Evolutionary conservation across 2,888 invertebrate species (phyloP).

Genomic region (Nineta flava): DNA sequence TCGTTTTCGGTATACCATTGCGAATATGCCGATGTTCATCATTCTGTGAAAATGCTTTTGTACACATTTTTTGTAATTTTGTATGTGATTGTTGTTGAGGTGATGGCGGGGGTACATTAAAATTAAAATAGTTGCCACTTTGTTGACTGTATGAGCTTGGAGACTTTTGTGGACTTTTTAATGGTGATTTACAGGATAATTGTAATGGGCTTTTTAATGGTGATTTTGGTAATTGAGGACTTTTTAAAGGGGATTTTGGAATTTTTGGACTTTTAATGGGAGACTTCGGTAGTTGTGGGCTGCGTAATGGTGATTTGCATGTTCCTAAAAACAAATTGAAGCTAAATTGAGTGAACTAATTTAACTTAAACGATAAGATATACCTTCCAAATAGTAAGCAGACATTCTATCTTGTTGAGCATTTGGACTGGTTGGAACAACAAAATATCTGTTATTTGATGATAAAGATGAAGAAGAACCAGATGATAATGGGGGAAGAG

Average conservation of each 20-base stretch:
- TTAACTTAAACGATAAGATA: neutral
- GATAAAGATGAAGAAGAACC: neutral
- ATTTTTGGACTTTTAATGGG: constrained; percentile 6
- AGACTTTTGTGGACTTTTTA: constrained; percentile 16
- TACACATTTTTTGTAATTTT: neutral
- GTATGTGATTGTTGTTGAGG: constrained; percentile 6
- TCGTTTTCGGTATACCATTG: neutral
- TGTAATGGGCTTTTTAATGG: constrained; percentile 12
- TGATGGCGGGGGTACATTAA: constrained; percentile 23
- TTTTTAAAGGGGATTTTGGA: constrained; percentile 6
- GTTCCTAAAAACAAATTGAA: neutral
- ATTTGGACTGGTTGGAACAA: neutral
- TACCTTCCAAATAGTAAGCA: neutral
- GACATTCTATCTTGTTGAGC: neutral
- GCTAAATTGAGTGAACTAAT: neutral
- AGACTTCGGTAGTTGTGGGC: neutral
- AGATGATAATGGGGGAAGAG: neutral
- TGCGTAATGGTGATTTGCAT: neutral
- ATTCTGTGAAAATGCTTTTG: constrained; percentile 5
- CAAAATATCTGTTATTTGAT: neutral
- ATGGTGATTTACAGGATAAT: constrained; percentile 12
- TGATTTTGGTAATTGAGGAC: constrained; percentile 15
- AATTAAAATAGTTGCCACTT: constrained; percentile 20
- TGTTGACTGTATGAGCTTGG: constrained; percentile 18
- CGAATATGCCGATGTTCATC: constrained; percentile 1